Percentiles rank a stretch among this genome's conserved stretches.
Conservation (phyloP, 2,888 invertebrate species). For the Heliothis peltigera region DNA sequence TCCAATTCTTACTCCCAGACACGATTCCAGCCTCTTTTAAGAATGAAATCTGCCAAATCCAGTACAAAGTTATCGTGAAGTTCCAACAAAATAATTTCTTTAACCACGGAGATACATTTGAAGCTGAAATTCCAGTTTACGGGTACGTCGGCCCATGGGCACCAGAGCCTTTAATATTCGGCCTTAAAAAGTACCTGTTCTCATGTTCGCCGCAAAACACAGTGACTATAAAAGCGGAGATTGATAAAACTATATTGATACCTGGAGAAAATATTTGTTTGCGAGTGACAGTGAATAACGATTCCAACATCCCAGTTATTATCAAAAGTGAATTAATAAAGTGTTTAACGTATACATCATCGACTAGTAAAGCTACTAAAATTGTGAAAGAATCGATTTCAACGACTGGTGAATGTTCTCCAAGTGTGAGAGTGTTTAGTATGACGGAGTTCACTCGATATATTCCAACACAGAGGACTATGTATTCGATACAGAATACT, state of each 20-base stretch:
- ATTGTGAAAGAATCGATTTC: conserved; percentile 24
- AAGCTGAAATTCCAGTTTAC: conserved; percentile 32
- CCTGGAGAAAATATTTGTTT: conserved; percentile 48
- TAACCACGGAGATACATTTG: conserved; percentile 9
- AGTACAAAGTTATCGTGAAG: conserved; percentile 26
- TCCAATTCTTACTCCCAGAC: conserved; percentile 41
- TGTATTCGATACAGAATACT: conserved; percentile 63
- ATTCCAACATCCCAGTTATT: conserved; percentile 25
- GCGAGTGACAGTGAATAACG: conserved; percentile 31
- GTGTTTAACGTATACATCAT: conserved; percentile 35
- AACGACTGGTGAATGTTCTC: conserved; percentile 14
- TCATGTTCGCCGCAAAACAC: conserved; percentile 9
- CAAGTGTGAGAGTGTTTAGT: conserved; percentile 48
- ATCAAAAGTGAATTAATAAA: conserved; percentile 38
- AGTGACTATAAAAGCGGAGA: conserved; percentile 25
- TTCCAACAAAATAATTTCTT: conserved; percentile 34
- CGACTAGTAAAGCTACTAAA: neutral
- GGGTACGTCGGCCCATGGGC: conserved; percentile 22
- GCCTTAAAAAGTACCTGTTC: conserved; percentile 30
- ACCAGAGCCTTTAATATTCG: conserved; percentile 36
- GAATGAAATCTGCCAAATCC: conserved; percentile 21
- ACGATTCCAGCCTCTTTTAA: conserved; percentile 40
- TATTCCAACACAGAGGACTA: conserved; percentile 46
- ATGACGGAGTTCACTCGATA: conserved; percentile 30
- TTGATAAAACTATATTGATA: conserved; percentile 36